Base-by-base conservation (phyloP, 2,113 vertebrate species). In the Eidolon helvum region DNA sequence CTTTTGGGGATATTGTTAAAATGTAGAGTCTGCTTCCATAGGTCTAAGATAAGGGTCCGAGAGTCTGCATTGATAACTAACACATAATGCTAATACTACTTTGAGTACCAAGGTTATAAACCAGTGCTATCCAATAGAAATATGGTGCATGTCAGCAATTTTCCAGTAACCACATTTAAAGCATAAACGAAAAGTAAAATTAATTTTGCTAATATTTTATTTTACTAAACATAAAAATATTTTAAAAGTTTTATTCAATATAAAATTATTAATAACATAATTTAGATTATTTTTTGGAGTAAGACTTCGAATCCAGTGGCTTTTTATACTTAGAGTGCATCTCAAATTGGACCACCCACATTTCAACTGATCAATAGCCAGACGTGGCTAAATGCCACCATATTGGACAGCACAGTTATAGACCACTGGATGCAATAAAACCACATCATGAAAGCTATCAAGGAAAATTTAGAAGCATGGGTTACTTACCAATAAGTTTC, bases 401-500 rank as follows among this genome's bases (percentile, higher is more conserved):
- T 68, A 69, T 24, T 55, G 50, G 28, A 77, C 14, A 88, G 24
- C 11, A 5, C 12, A 55, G 11, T 22, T 86, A 38, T 3, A 65
- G 48, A 91, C 10, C 5, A 40, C 18, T 74, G 38, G 11, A 71
- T 78, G 14, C 40, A 21, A 74, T 72, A 40, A 84, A 86, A 57
- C 7, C 24, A 50, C 28, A 74, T 12, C 5, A 74, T 74, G 35
- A 66, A 88, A 77, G 93, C 78, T 89, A 55, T 19, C 10, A 96
- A 80, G 8, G 69, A 75, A 71, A 87, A 89, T 10, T 48, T 87
- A 40, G 82, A 95, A 78, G 7, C 15, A 65, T 7, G 14, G 9
- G 30, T 50, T 90, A 98, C 98, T 93, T 98, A 99, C 99, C 99
- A 99, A 97, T 90, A 99, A 98, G 96, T 99, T 99, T 97, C 99